These are phyloP conservation scores for Phainopepla nitens DNA, from an alignment of 2,113 vertebrate species.

Conservation along the genomic window DNA sequence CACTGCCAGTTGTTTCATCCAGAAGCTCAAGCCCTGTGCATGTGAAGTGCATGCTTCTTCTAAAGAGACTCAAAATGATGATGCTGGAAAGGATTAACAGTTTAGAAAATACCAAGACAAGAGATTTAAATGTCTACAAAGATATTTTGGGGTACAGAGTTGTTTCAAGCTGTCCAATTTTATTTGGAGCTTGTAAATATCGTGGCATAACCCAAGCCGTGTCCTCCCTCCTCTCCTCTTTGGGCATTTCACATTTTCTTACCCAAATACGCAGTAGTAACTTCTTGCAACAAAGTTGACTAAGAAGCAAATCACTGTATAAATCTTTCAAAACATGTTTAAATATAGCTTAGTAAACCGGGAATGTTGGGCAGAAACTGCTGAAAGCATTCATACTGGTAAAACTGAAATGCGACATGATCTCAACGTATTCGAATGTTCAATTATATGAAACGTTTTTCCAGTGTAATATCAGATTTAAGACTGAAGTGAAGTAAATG, in stretches of 20 bases:
- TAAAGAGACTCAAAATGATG: background rate
- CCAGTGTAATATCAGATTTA: background rate
- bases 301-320: conserved; percentile 31
- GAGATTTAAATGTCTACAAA: background rate
- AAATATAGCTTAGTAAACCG: background rate
- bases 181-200: background rate
- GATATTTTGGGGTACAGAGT: background rate
- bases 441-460: conserved; percentile 4
- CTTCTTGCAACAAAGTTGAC: conserved; percentile 22
- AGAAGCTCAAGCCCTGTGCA: background rate
- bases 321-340: conserved; percentile 46
- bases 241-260: background rate
- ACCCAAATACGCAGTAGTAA: conserved; percentile 12
- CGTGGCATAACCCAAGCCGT: background rate
- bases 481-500: background rate
- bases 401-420: background rate
- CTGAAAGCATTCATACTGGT: background rate
- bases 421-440: conserved; percentile 18
- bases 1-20: background rate
- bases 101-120: background rate
- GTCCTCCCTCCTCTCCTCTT: background rate
- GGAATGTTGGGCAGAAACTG: conserved; percentile 5
- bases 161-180: background rate
- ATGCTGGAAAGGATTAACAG: background rate
- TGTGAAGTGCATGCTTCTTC: background rate